phyloP scores from a whole-genome alignment of 1,140 invertebrate genomes.

The Cydia fagiglandana region DNA sequence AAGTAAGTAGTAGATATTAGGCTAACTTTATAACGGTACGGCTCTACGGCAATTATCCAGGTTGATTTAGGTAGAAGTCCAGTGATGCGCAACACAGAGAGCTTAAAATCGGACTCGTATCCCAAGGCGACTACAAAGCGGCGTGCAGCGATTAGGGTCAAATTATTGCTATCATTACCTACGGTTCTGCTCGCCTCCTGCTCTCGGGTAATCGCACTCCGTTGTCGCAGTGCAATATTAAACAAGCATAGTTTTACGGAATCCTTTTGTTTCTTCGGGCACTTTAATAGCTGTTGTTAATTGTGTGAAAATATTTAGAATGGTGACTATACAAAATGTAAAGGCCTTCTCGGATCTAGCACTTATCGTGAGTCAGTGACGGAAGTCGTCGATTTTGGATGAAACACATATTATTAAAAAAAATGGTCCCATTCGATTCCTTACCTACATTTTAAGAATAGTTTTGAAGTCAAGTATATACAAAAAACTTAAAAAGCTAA shows the following conservation, averaged over 20 bases:
- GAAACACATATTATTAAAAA: too few species aligned
- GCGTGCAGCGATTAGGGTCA: conserved; percentile 69
- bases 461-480: too few species aligned
- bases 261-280: conserved; percentile 4
- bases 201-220: conserved; percentile 59
- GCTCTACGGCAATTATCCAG: conserved; percentile 60
- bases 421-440: too few species aligned
- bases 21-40: conserved; percentile 36
- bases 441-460: too few species aligned
- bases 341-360: too few species aligned
- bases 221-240: conserved; percentile 55
- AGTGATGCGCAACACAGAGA: conserved; percentile 67
- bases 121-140: conserved; percentile 72
- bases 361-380: too few species aligned
- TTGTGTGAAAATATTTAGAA: neutral
- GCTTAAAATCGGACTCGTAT: conserved; percentile 69
- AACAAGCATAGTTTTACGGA: conserved; percentile 35
- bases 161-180: conserved; percentile 73
- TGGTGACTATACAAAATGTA: neutral
- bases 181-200: conserved; percentile 52
- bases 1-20: neutral
- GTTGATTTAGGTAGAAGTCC: conserved; percentile 70
- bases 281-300: neutral
- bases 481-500: too few species aligned
- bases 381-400: too few species aligned